Evolutionary conservation across 2,113 vertebrate species (phyloP).

Genomic region (Phyllostomus discolor): DNA sequence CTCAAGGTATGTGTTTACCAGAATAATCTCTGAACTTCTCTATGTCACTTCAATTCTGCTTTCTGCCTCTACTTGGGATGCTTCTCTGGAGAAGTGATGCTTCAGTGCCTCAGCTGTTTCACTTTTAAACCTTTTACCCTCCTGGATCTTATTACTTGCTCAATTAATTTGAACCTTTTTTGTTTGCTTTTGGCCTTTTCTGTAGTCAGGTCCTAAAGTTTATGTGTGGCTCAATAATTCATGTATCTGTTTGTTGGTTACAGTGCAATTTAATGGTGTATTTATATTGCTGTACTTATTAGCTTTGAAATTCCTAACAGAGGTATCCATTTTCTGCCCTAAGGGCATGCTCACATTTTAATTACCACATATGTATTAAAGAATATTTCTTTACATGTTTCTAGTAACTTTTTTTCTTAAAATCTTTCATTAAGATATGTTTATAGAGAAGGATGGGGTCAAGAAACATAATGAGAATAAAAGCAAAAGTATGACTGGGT

Average conservation of each 20-base stretch:
- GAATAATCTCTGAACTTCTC: background rate
- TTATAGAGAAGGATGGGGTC: conserved; percentile 52
- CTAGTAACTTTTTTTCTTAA: conserved; percentile 47
- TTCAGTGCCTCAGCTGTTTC: background rate
- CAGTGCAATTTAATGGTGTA: conserved; percentile 47
- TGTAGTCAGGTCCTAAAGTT: conserved; percentile 27
- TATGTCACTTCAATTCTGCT: background rate
- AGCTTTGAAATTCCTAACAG: conserved; percentile 67
- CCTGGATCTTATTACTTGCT: conserved; percentile 49
- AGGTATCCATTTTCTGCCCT: conserved; percentile 63
- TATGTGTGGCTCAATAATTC: conserved; percentile 52
- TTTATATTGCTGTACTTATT: conserved; percentile 67
- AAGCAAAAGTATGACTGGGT: conserved; percentile 18
- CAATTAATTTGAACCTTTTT: conserved; percentile 42
- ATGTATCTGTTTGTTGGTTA: conserved; percentile 60
- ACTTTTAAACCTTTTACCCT: conserved; percentile 34
- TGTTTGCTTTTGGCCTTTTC: conserved; percentile 46
- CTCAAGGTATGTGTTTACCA: background rate
- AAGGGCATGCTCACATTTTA: conserved; percentile 59
- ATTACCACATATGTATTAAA: conserved; percentile 59
- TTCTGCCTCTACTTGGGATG: background rate
- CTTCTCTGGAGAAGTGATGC: conserved; percentile 5
- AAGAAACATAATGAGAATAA: conserved; percentile 50
- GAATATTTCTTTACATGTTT: conserved; percentile 65
- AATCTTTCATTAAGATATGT: conserved; percentile 59